A percentile compares a stretch with the other conserved stretches of the same genome.
Evolutionary conservation across 1,140 invertebrate genomes (phyloP).

Genomic region (Bombyx mandarina): DNA sequence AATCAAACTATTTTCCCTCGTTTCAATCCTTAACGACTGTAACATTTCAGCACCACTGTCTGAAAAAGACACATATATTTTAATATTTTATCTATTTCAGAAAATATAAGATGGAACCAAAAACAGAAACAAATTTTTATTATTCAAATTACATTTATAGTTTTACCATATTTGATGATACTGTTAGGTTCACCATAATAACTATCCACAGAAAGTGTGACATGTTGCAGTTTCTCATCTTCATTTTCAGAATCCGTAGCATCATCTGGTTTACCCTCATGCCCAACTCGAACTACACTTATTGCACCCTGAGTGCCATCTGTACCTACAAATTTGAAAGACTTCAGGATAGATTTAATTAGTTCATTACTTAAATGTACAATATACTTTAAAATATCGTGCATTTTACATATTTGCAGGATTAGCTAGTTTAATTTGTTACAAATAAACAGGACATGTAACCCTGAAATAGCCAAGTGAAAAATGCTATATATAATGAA

Average conservation of each 20-base stretch:
- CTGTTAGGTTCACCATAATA: conserved; percentile 64
- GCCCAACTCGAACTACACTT: conserved; percentile 61
- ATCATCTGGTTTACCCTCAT: conserved; percentile 63
- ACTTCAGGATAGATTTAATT: too few relatives aligned
- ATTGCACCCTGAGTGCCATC: conserved; percentile 61
- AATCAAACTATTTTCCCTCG: conserved; percentile 62
- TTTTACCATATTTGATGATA: conserved; percentile 63
- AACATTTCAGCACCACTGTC: conserved; percentile 70
- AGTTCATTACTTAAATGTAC: too few relatives aligned
- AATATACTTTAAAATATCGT: too few relatives aligned
- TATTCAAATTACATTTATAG: conserved; percentile 3
- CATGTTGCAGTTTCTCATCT: conserved; percentile 61
- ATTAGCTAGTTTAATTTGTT: too few relatives aligned
- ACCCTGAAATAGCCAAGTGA: too few relatives aligned
- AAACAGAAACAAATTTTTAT: conserved; percentile 2
- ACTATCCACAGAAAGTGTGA: conserved; percentile 60
- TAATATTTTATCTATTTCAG: too few relatives aligned
- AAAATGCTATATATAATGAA: too few relatives aligned
- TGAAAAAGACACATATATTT: conserved; percentile 25
- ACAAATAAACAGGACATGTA: too few relatives aligned
- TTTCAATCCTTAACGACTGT: conserved; percentile 65
- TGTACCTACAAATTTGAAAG: conserved; percentile 26
- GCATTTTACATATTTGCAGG: too few relatives aligned
- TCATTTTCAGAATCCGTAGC: conserved; percentile 63
- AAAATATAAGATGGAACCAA: neutral